These are phyloP conservation scores for Nematolebias whitei DNA, from an alignment of 2,113 vertebrate genomes.

Conservation along the genomic window DNA sequence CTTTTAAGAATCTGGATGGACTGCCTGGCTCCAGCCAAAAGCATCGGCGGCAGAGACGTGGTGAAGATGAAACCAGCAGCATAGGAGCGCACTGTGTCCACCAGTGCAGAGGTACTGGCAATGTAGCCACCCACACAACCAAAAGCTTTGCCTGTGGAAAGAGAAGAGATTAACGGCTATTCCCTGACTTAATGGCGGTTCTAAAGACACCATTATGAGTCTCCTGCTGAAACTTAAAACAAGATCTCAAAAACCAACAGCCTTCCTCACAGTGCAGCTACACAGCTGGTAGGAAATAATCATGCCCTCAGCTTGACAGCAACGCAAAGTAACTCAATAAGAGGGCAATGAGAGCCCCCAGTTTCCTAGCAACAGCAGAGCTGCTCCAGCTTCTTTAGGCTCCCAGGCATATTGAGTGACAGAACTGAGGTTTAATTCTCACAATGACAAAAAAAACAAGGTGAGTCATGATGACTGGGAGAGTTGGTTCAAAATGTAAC, in stretches of 20 bases:
- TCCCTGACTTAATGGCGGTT: not conserved
- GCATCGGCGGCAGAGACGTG: conserved; percentile 95
- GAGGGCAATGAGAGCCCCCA: conserved; percentile 38
- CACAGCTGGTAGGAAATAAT: conserved; percentile 20
- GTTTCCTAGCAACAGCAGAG: conserved; percentile 77
- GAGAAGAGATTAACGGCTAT: not conserved
- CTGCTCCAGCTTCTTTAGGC: conserved; percentile 47
- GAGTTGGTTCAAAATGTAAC: conserved; percentile 1
- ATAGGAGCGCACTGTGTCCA: conserved; percentile 93
- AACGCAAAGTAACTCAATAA: conserved; percentile 61
- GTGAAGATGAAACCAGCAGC: conserved; percentile 98
- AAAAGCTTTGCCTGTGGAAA: conserved; percentile 93
- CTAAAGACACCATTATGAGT: not conserved
- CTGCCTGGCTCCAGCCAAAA: conserved; percentile 88
- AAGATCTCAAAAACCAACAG: conserved; percentile 1
- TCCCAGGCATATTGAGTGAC: conserved; percentile 56
- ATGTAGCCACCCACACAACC: conserved; percentile 97
- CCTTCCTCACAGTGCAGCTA: conserved; percentile 19
- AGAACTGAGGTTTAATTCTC: conserved; percentile 23
- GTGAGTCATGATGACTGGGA: not conserved
- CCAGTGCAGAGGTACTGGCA: conserved; percentile 86
- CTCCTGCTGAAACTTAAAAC: not conserved
- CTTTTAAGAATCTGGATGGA: conserved; percentile 89
- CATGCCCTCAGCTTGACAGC: conserved; percentile 44
- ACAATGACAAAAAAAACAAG: conserved; percentile 3